phyloP scores from a whole-genome alignment of 2,797 vertebrate species.

The Crocodylus rhombifer region DNA sequence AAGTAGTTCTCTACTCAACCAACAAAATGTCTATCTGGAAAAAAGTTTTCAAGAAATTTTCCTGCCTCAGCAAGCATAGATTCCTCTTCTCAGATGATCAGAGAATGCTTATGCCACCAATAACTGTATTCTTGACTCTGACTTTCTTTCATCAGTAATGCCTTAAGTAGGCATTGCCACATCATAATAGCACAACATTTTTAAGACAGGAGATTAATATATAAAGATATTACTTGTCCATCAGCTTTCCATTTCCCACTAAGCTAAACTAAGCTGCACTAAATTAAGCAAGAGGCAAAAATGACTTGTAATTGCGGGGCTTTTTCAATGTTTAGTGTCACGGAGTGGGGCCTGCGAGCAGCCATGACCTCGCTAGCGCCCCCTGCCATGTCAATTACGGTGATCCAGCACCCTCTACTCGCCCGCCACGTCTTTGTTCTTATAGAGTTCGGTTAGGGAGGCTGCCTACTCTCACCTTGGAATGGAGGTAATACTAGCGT shows the following conservation, averaged over 20 bases:
- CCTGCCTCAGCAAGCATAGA: rapidly evolving
- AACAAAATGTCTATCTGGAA: background rate
- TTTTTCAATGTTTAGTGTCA: background rate
- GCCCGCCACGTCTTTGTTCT: no score
- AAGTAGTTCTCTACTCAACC: background rate
- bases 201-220: background rate
- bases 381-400: no score
- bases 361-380: no score
- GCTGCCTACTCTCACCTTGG: no score
- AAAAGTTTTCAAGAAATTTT: background rate
- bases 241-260: background rate
- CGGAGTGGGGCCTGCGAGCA: no score
- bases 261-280: background rate
- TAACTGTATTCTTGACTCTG: background rate
- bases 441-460: no score
- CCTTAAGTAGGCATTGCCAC: background rate
- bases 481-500: no score
- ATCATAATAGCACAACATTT: background rate
- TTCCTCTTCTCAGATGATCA: background rate
- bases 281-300: background rate
- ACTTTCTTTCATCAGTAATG: background rate
- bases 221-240: background rate
- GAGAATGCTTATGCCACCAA: background rate
- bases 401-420: no score
- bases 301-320: background rate